A percentile compares a stretch with the other conserved stretches of the same genome.
These are phyloP conservation scores for Propithecus perrieri DNA, from an alignment of 2,797 vertebrate species.

Conservation along the genomic window DNA sequence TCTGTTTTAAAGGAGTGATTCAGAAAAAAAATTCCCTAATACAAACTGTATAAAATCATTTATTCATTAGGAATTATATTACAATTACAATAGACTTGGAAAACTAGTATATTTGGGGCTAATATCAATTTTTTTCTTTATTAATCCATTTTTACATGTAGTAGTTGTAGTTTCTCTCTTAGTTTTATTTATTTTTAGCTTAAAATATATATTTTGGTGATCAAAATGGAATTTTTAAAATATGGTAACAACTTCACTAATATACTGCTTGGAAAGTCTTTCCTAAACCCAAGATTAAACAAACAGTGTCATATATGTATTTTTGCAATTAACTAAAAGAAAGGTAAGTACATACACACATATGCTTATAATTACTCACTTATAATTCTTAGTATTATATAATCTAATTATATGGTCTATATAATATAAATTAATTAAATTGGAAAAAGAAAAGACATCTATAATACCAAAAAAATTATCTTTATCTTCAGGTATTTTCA, in stretches of 20 bases:
- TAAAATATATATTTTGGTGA: background rate
- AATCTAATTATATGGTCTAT: background rate
- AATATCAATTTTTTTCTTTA: background rate
- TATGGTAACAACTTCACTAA: background rate
- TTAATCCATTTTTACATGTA: background rate
- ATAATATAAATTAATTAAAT: background rate
- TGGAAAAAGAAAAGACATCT: slow-evolving; percentile 35
- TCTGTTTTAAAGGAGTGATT: background rate
- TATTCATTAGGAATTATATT: background rate
- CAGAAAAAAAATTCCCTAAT: background rate
- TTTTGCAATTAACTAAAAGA: background rate
- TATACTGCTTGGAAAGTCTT: background rate
- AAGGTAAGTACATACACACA: background rate
- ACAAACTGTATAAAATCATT: background rate
- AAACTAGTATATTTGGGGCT: background rate
- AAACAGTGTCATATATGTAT: background rate
- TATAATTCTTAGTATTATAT: background rate
- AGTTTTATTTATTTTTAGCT: background rate
- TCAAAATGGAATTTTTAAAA: background rate
- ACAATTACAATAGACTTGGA: background rate
- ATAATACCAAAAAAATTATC: slow-evolving; percentile 47
- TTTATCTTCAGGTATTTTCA: background rate
- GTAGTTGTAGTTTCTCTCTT: background rate
- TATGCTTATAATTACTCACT: background rate
- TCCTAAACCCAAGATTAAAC: background rate